Evolutionary conservation across 2,113 vertebrate genomes (phyloP), one percentile per base, ranked within the genome.

Genomic region (Megalops atlanticus): DNA sequence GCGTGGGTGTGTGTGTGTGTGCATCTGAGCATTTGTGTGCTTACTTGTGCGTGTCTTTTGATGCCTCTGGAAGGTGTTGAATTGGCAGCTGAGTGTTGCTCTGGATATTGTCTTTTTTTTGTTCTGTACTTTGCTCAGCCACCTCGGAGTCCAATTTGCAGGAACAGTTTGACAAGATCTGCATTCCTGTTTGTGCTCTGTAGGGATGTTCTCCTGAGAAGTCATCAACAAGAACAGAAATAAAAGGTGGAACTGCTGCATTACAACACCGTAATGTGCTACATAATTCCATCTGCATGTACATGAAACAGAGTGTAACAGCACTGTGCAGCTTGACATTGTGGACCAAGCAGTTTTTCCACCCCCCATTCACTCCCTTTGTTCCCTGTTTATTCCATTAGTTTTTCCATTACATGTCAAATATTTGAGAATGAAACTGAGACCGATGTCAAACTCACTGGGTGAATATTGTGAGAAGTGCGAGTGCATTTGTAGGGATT

Each of bases 51-150:
- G 14, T 41, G 31, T 31, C n/a, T 36, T 41, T 3, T 76, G 31
- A 10, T 52, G 75, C 27, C 16, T 76, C 12, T 76, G 43, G 31
- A 16, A 76, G 75, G 75, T 76, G 74, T 52, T 76, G 45, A 76
- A 76, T 76, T 76, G n/a, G 75, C 75, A 47, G 27, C 31, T 15
- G 31, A 47, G 21, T 40, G 73, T 21, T 75, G 41, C 21, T 33
- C 24, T 12, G 21, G 21, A 31, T 11, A 27, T 45, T 75, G 39
- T 11, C 3, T 5, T 16, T 4, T 4, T 35, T 71, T 71, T 38
- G 33, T 36, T 2, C 2, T 4, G 36, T 18, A 11, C 33, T 71
- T 21, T 38, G 24, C 33, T 36, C 1, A 36, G 33, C 69, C 36
- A 33, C 14, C 69, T 21, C 0, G 35, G 68, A 70, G 33, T 27